Conservation (phyloP, 2,888 invertebrate species). For the Chalcis sispes region DNA sequence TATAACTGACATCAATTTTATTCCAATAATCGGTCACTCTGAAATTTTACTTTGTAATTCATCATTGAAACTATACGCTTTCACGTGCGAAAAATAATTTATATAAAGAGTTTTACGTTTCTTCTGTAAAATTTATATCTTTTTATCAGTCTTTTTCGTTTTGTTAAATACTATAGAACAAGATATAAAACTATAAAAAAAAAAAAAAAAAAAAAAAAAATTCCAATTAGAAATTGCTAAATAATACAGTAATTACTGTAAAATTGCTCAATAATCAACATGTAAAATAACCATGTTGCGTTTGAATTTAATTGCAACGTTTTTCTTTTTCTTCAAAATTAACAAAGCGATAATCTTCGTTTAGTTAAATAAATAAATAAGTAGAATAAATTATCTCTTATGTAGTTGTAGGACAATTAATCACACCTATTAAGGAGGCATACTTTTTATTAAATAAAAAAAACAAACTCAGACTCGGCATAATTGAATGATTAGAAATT, state of each 20-base stretch:
- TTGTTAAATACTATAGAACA: too few species aligned
- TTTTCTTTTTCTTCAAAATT: neutral
- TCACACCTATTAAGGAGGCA: slow-evolving; percentile 49
- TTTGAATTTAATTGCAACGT: slow-evolving; percentile 8
- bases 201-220: neutral
- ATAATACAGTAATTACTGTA: neutral
- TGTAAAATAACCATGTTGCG: neutral
- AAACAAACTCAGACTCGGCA: neutral
- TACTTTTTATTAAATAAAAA: neutral
- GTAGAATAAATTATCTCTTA: slow-evolving; percentile 39
- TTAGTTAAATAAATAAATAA: slow-evolving; percentile 30
- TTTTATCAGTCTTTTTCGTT: too few species aligned
- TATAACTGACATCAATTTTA: too few species aligned
- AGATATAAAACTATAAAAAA: too few species aligned
- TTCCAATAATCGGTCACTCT: too few species aligned
- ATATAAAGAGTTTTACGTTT: too few species aligned
- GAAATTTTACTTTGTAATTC: too few species aligned
- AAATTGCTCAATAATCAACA: slow-evolving; percentile 32
- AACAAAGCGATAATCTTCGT: slow-evolving; percentile 27
- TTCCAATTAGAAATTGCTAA: neutral
- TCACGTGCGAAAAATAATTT: too few species aligned
- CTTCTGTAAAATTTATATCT: too few species aligned
- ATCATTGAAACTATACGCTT: too few species aligned
- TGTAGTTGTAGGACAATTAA: slow-evolving; percentile 45
- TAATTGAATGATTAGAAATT: slow-evolving; percentile 48